These are phyloP conservation scores for Chrysomela aeneicollis DNA, from an alignment of 2,888 invertebrate genomes.

Conservation along the genomic window DNA sequence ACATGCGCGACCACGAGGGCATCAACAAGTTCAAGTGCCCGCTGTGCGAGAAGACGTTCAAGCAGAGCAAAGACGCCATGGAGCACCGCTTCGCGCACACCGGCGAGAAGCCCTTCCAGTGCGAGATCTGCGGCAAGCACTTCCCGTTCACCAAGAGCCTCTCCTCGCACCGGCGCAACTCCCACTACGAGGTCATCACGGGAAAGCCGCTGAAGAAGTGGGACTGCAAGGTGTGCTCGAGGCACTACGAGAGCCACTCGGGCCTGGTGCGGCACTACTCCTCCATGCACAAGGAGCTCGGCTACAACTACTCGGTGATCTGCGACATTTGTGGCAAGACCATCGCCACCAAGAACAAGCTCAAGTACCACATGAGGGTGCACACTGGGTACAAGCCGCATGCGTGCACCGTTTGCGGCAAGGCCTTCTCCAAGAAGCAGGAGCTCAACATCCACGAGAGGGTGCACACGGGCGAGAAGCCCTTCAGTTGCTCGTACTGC, in stretches of 20 bases:
- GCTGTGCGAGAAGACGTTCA: conserved; percentile 48
- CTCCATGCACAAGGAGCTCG: conserved; percentile 40
- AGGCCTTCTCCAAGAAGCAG: conserved; percentile 49
- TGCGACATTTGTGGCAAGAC: conserved; percentile 56
- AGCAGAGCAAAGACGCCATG: conserved; percentile 63
- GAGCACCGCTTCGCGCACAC: conserved; percentile 55
- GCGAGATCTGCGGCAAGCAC: conserved; percentile 64
- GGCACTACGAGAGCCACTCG: conserved; percentile 55
- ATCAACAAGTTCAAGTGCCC: conserved; percentile 48
- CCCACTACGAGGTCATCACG: conserved; percentile 60
- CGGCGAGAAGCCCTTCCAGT: conserved; percentile 61
- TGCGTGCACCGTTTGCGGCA: conserved; percentile 53
- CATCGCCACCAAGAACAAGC: conserved; percentile 50
- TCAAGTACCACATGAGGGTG: conserved; percentile 43
- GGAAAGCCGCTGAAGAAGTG: conserved; percentile 52
- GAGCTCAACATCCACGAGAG: conserved; percentile 59
- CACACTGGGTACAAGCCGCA: conserved; percentile 47
- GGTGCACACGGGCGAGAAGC: conserved; percentile 39
- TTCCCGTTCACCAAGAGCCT: conserved; percentile 63
- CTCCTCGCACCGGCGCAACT: conserved; percentile 60
- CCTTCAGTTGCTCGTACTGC: conserved; percentile 55
- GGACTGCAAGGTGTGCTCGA: conserved; percentile 62
- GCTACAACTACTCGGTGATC: conserved; percentile 61
- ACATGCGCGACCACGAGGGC: conserved; percentile 50
- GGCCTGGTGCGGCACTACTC: conserved; percentile 49